These are phyloP conservation scores for Anguilla marmorata DNA, from an alignment of 2,797 vertebrate genomes.

Conservation along the genomic window DNA sequence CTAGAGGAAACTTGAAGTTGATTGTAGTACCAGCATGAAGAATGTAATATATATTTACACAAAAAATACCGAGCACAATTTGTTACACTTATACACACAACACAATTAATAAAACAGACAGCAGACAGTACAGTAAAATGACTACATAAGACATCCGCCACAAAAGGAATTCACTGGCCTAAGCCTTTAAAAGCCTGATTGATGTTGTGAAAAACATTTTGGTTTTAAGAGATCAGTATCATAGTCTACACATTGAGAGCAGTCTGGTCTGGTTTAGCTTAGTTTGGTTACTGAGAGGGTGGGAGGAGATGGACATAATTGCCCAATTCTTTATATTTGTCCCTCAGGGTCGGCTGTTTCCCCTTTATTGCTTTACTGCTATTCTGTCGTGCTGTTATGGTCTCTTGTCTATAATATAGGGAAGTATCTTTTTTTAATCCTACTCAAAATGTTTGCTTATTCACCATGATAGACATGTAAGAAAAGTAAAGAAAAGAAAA, in stretches of 20 bases:
- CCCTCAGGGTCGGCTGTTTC: background rate
- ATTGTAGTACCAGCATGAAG: background rate
- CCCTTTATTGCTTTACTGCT: background rate
- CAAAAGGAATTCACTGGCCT: background rate
- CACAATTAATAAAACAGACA: background rate
- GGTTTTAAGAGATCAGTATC: background rate
- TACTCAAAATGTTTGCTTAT: background rate
- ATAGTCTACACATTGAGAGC: background rate
- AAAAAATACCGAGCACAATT: background rate
- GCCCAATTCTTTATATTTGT: background rate
- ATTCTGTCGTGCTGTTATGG: background rate
- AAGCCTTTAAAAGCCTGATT: constrained; percentile 5
- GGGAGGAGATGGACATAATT: background rate
- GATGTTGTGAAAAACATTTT: background rate
- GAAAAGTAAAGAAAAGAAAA: too few relatives aligned
- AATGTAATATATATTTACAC: background rate
- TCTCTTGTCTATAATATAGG: background rate
- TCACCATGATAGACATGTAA: too few relatives aligned
- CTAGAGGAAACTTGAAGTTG: background rate
- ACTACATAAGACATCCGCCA: background rate
- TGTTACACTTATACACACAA: background rate
- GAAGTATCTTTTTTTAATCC: background rate
- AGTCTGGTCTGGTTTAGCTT: background rate
- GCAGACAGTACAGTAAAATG: background rate
- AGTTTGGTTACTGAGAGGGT: background rate